Evolutionary conservation across 2,888 invertebrate species (phyloP).

Genomic region (Zaprionus lineosus): DNA sequence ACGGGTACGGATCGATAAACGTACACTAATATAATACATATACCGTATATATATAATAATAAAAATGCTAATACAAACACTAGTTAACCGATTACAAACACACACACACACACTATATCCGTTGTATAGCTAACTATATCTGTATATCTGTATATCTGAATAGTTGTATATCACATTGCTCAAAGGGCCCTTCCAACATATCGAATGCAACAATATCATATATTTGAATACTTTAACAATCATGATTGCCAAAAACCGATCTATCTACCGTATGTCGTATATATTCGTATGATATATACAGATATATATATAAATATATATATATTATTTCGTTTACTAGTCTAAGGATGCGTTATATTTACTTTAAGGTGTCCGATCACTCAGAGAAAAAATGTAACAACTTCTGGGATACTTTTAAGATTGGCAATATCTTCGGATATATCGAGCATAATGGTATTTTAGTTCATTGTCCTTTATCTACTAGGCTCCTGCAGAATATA

Average conservation of each 20-base stretch:
- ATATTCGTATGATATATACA: conserved; percentile 5
- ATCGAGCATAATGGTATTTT: too few species aligned
- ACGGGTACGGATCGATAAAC: not conserved
- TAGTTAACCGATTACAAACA: too few species aligned
- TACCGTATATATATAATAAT: conserved; percentile 4
- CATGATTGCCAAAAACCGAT: conserved; percentile 44
- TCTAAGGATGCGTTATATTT: too few species aligned
- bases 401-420: too few species aligned
- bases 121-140: conserved; percentile 16
- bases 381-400: too few species aligned
- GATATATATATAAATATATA: conserved; percentile 4
- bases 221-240: conserved; percentile 34
- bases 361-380: too few species aligned
- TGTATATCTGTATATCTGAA: conserved; percentile 11
- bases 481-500: too few species aligned
- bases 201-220: conserved; percentile 11
- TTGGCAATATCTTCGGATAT: too few species aligned
- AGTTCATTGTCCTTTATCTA: too few species aligned
- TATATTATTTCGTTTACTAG: not conserved
- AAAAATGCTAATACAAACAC: too few species aligned
- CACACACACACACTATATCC: too few species aligned
- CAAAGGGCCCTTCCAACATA: conserved; percentile 13
- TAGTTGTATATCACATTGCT: conserved; percentile 65
- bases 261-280: conserved; percentile 36
- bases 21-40: not conserved